A percentile compares a stretch with the other conserved stretches of the same genome.
Conservation (phyloP, 2,888 invertebrate genomes). For the Lysandra coridon region DNA sequence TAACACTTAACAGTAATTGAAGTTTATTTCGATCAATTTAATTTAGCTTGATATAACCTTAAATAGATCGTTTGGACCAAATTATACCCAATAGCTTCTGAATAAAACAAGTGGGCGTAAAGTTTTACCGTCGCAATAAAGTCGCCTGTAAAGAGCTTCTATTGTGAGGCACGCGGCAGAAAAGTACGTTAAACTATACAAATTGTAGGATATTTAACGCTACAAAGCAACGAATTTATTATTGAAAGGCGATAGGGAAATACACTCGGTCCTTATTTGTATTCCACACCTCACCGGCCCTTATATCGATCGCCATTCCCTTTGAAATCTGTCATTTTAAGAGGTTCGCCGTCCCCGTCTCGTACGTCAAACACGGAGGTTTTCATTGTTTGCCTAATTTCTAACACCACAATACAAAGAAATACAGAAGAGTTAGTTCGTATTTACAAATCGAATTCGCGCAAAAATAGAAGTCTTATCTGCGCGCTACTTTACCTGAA, state of each 20-base stretch:
- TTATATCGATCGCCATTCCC: constrained; percentile 7
- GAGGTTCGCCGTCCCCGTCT: background rate
- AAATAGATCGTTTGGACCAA: background rate
- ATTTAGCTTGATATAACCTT: background rate
- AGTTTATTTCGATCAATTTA: background rate
- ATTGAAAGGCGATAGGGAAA: constrained; percentile 15
- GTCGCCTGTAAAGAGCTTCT: background rate
- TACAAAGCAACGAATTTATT: constrained; percentile 17
- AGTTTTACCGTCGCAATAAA: constrained; percentile 12
- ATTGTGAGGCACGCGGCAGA: constrained; percentile 1
- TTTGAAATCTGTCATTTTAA: constrained; percentile 19
- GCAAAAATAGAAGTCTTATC: too few species aligned
- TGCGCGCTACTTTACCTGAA: too few species aligned
- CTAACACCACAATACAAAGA: background rate
- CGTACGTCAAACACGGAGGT: background rate
- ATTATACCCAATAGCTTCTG: background rate
- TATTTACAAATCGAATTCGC: too few species aligned
- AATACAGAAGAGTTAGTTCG: too few species aligned
- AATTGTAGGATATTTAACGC: constrained; percentile 7
- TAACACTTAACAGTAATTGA: too few species aligned
- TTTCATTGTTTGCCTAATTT: background rate
- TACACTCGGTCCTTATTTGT: constrained; percentile 11
- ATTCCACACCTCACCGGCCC: constrained; percentile 9
- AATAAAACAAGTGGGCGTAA: constrained; percentile 8
- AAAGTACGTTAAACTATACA: constrained; percentile 18